phyloP scores from a whole-genome alignment of 2,113 vertebrate species.

The human region DNA sequence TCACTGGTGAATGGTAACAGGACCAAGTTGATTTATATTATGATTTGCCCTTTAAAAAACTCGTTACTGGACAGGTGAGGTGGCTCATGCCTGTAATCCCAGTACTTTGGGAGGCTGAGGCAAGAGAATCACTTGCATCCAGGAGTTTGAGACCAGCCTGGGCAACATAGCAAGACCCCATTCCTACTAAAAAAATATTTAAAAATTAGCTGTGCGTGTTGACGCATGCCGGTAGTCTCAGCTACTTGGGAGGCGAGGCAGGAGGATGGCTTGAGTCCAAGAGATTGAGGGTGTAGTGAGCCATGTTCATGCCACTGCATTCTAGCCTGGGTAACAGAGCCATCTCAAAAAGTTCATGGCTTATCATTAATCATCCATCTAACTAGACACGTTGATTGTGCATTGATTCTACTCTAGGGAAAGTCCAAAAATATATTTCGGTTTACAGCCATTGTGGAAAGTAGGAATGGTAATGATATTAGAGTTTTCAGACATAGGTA shows the following conservation, averaged over 20 bases:
- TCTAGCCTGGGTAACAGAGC: background rate
- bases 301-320: background rate
- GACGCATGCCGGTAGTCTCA: background rate
- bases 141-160: background rate
- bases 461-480: constrained; percentile 39
- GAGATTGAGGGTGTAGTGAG: background rate
- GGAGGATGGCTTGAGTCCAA: background rate
- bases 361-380: constrained; percentile 15
- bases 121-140: background rate
- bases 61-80: too few relatives aligned
- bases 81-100: too few relatives aligned
- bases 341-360: background rate
- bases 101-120: background rate
- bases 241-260: background rate
- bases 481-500: constrained; percentile 16
- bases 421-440: background rate
- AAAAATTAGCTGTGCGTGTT: background rate
- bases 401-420: background rate
- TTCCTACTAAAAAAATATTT: background rate
- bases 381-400: background rate
- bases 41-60: constrained; percentile 14
- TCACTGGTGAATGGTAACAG: constrained; percentile 11
- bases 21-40: constrained; percentile 30
- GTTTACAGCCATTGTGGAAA: constrained; percentile 13
- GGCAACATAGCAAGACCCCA: background rate